phyloP scores from a whole-genome alignment of 2,113 vertebrate genomes.

The Penelope pileata region DNA sequence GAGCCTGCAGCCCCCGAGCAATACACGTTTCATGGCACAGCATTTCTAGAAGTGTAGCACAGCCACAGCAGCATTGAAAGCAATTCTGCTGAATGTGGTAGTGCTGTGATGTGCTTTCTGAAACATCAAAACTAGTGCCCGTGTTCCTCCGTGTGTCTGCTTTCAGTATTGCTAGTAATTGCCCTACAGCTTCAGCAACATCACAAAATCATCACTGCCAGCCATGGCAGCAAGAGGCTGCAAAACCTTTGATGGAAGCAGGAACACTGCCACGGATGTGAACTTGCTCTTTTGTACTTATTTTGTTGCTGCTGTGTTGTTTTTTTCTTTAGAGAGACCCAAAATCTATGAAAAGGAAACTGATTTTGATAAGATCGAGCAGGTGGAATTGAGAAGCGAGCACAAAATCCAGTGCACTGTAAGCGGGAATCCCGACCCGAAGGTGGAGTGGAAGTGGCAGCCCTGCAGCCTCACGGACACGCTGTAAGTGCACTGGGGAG shows the following conservation, averaged over 20 bases:
- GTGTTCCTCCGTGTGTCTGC: not conserved
- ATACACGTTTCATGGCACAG: not conserved
- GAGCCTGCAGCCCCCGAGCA: not conserved
- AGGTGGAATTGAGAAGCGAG: constrained; percentile 63
- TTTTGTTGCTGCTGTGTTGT: not conserved
- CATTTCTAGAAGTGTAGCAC: not conserved
- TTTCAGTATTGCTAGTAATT: not conserved
- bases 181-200: not conserved
- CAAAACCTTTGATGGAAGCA: not conserved
- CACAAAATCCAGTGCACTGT: constrained; percentile 82
- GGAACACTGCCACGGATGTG: not conserved
- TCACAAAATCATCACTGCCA: not conserved
- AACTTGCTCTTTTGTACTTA: not conserved
- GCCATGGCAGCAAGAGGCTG: not conserved
- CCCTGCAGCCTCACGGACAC: constrained; percentile 73
- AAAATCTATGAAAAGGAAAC: constrained; percentile 85
- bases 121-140: not conserved
- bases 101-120: not conserved
- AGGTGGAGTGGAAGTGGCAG: constrained; percentile 86
- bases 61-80: not conserved
- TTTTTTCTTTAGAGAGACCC: constrained; percentile 80
- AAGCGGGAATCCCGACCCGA: constrained; percentile 77
- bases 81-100: not conserved
- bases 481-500: constrained; percentile 43
- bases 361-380: constrained; percentile 47